A percentile compares a stretch with the other conserved stretches of the same genome.
Evolutionary conservation across 2,888 invertebrate species (phyloP).

Genomic region (Stenodera caucasica): DNA sequence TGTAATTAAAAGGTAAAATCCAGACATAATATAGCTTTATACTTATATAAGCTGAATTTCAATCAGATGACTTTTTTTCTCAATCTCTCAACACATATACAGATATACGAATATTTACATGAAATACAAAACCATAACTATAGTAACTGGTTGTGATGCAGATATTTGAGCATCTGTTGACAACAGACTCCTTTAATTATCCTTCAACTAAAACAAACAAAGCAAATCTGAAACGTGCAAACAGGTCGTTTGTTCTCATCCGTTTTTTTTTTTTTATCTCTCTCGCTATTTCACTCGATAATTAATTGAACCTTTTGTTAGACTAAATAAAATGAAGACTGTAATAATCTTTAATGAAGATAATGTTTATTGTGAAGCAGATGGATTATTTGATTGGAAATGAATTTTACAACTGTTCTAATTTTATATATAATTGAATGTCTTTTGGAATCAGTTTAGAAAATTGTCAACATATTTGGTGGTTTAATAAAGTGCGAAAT

Average conservation of each 20-base stretch:
- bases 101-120: no score
- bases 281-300: background rate
- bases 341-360: background rate
- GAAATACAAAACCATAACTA: background rate
- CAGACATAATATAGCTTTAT: background rate
- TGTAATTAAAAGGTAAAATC: slow-evolving; percentile 27
- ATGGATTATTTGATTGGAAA: no score
- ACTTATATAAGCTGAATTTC: background rate
- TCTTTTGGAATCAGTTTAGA: no score
- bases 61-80: background rate
- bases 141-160: background rate
- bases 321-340: background rate
- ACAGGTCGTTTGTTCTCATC: background rate
- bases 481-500: background rate
- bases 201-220: slow-evolving; percentile 5
- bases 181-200: slow-evolving; percentile 3
- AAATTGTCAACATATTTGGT: no score
- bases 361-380: background rate
- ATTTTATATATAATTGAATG: no score
- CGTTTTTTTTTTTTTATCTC: background rate
- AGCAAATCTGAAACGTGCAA: slow-evolving; percentile 2
- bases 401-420: no score
- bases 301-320: slow-evolving; percentile 4
- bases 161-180: slow-evolving; percentile 6
- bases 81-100: no score